Conservation (phyloP, 2,113 vertebrate species). For the Podarcis cretensis region DNA sequence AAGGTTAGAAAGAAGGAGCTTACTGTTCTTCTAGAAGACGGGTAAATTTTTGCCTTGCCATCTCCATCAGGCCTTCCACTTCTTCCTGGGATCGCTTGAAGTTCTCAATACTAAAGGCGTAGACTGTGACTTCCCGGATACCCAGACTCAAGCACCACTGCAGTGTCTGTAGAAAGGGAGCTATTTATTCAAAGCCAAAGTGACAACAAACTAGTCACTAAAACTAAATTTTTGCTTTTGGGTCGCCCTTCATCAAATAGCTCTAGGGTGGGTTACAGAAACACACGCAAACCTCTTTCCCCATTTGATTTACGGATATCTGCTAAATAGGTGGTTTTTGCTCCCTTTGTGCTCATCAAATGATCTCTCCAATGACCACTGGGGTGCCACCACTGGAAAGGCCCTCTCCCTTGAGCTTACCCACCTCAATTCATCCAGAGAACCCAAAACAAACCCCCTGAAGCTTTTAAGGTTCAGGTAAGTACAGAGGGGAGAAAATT, state of each 20-base stretch:
- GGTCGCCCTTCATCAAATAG: background rate
- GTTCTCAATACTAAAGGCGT: slow-evolving; percentile 98
- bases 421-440: no score
- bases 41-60: slow-evolving; percentile 93
- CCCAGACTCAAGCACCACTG: slow-evolving; percentile 95
- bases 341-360: no score
- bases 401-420: no score
- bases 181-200: background rate
- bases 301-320: no score
- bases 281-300: no score
- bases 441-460: no score
- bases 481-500: no score
- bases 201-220: background rate
- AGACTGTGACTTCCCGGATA: slow-evolving; percentile 94
- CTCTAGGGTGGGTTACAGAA: background rate
- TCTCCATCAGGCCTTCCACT: slow-evolving; percentile 94
- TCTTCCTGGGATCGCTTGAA: slow-evolving; percentile 95
- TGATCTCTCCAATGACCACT: no score
- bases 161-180: slow-evolving; percentile 79
- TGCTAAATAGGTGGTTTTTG: no score
- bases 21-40: slow-evolving; percentile 93
- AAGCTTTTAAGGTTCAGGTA: no score
- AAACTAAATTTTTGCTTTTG: background rate
- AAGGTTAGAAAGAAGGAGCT: slow-evolving; percentile 45
- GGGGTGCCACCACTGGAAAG: no score